phyloP scores from a whole-genome alignment of 2,113 vertebrate species.

The Tragelaphus imberbis region DNA sequence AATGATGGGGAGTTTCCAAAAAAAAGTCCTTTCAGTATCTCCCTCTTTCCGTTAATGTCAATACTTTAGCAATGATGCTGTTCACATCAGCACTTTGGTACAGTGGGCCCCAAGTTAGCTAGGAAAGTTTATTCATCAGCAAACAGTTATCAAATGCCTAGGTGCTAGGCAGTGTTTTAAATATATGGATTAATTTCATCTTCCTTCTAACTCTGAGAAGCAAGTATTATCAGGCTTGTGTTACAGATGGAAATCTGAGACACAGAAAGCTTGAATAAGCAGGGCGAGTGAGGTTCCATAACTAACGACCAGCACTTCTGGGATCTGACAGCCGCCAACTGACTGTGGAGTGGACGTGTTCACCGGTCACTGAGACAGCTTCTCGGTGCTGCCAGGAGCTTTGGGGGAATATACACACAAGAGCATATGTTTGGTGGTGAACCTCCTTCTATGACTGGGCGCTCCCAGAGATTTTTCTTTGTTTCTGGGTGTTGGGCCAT shows the following conservation, averaged over 20 bases:
- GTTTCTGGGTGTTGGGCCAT: neutral
- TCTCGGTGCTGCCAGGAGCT: neutral
- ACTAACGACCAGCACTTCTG: neutral
- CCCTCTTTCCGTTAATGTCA: neutral
- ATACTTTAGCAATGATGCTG: neutral
- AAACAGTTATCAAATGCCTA: neutral
- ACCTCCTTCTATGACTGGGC: neutral
- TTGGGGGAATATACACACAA: neutral
- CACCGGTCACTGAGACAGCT: accelerated
- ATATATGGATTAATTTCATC: neutral
- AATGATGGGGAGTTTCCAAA: neutral
- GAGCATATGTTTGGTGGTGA: neutral
- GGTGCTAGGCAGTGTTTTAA: neutral
- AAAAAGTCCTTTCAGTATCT: constrained; percentile 1
- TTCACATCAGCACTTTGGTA: constrained; percentile 20
- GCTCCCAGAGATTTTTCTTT: neutral
- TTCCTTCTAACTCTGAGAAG: neutral
- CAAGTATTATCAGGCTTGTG: neutral
- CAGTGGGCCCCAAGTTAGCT: neutral
- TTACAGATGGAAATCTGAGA: neutral
- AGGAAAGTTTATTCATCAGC: constrained; percentile 3
- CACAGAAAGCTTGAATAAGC: neutral
- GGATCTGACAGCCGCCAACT: accelerated
- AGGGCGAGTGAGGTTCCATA: neutral
- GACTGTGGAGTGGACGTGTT: accelerated